Conservation (phyloP, 2,888 invertebrate genomes). For the Cephus spinipes region DNA sequence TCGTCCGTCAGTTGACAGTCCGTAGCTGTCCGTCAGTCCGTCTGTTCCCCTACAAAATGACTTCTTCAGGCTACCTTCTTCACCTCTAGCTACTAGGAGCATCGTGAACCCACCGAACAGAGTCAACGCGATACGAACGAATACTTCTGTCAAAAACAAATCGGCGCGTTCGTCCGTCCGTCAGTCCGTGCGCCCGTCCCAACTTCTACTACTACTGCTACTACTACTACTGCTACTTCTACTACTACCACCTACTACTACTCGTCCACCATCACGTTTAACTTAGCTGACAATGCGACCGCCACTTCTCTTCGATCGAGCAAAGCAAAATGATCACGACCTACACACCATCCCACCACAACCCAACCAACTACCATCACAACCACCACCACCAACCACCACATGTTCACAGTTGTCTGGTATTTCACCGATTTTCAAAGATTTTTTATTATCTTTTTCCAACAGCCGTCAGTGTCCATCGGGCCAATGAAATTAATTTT, state of each 20-base stretch:
- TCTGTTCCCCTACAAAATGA: constrained; percentile 56
- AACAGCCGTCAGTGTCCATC: neutral
- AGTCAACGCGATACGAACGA: constrained; percentile 55
- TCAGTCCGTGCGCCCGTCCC: constrained; percentile 59
- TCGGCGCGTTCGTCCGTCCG: constrained; percentile 58
- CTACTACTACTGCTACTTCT: constrained; percentile 41
- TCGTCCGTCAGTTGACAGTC: constrained; percentile 36
- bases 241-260: constrained; percentile 39
- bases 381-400: constrained; percentile 57
- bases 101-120: constrained; percentile 56
- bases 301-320: constrained; percentile 63
- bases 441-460: constrained; percentile 47
- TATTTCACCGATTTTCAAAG: constrained; percentile 65
- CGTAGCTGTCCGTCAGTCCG: constrained; percentile 48
- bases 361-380: constrained; percentile 61
- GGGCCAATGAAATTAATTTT: constrained; percentile 8
- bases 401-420: constrained; percentile 66
- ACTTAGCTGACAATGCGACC: constrained; percentile 57
- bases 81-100: constrained; percentile 60
- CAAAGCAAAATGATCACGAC: constrained; percentile 65
- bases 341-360: constrained; percentile 65
- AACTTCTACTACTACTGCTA: constrained; percentile 37
- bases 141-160: constrained; percentile 55
- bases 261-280: constrained; percentile 59
- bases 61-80: constrained; percentile 58